Evolutionary conservation across 1,140 invertebrate species (phyloP).

Genomic region (Mylabris phalerata): DNA sequence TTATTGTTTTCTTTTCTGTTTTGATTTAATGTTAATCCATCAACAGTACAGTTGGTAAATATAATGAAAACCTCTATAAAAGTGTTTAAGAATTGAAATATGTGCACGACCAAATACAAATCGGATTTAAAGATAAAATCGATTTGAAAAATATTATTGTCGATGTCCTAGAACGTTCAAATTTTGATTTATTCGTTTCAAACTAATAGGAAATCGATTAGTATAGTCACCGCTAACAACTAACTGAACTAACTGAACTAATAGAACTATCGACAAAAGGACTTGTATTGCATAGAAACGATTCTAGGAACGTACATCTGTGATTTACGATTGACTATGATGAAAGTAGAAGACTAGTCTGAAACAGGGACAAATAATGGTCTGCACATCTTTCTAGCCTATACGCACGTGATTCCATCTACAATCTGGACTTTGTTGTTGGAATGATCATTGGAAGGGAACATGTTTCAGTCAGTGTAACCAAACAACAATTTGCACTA

Average conservation of each 20-base stretch:
- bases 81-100: too few relatives aligned
- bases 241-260: conserved; percentile 13
- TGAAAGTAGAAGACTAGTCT: conserved; percentile 7
- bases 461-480: not conserved
- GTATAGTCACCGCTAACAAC: conserved; percentile 12
- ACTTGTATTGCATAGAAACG: conserved; percentile 12
- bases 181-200: conserved; percentile 8
- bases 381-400: conserved; percentile 2
- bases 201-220: conserved; percentile 11
- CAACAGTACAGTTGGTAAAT: too few relatives aligned
- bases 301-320: conserved; percentile 13
- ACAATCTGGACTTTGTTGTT: not conserved
- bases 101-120: too few relatives aligned
- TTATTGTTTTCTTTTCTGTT: too few relatives aligned
- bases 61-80: too few relatives aligned
- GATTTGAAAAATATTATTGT: too few relatives aligned
- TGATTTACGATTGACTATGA: conserved; percentile 12
- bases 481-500: conserved; percentile 14
- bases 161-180: too few relatives aligned
- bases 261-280: conserved; percentile 14
- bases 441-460: not conserved
- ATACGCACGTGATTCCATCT: conserved; percentile 11
- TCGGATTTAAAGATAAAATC: too few relatives aligned
- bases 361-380: conserved; percentile 10
- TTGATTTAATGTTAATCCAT: too few relatives aligned